These are phyloP conservation scores for Anniella stebbinsi DNA, from an alignment of 2,797 vertebrate species.

Conservation along the genomic window DNA sequence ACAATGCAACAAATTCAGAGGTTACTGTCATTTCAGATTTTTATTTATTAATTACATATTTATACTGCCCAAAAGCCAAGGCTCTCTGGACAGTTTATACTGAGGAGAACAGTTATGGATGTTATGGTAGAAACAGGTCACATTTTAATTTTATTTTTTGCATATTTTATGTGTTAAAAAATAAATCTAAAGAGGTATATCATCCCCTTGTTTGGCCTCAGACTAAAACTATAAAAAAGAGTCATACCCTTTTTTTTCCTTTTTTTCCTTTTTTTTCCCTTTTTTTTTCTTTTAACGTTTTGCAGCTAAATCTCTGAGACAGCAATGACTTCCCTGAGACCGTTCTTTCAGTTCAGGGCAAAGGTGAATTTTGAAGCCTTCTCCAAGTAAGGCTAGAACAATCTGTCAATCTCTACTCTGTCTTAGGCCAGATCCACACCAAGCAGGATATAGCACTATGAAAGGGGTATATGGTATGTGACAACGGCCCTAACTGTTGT, in stretches of 20 bases:
- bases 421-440: too few species aligned
- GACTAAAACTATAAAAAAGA: neutral
- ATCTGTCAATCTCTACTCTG: too few species aligned
- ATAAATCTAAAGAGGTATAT: neutral
- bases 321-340: neutral
- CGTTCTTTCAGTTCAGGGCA: neutral
- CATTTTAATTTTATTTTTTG: slow-evolving; percentile 35
- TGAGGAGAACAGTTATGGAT: slow-evolving; percentile 43
- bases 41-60: neutral
- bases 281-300: neutral
- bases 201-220: neutral
- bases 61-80: too few species aligned
- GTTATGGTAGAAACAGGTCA: slow-evolving; percentile 36
- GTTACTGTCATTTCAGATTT: slow-evolving; percentile 68
- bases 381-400: too few species aligned
- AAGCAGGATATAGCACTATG: too few species aligned
- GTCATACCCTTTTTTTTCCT: too few species aligned
- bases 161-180: neutral
- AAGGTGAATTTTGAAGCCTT: neutral
- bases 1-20: slow-evolving; percentile 84
- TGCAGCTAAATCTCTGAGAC: too few species aligned
- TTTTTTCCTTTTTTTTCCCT: too few species aligned
- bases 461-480: too few species aligned
- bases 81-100: too few species aligned
- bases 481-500: too few species aligned